These are phyloP conservation scores for Calameuta pallipes DNA, from an alignment of 2,888 invertebrate genomes.

Conservation along the genomic window DNA sequence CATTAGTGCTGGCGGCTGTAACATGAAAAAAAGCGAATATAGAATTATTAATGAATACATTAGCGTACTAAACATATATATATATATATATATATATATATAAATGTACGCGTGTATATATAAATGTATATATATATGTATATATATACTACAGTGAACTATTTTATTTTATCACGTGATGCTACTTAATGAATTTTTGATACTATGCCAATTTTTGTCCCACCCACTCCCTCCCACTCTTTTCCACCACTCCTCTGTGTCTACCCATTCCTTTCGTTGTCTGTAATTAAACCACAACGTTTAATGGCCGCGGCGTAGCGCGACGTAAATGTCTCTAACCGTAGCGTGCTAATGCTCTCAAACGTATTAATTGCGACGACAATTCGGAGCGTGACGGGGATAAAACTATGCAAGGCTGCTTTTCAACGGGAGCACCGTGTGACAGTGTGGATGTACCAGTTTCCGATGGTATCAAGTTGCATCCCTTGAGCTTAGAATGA, in stretches of 20 bases:
- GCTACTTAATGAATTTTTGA: background rate
- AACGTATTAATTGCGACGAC: background rate
- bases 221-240: background rate
- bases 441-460: background rate
- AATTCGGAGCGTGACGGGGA: background rate
- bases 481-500: background rate
- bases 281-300: background rate
- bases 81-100: too few relatives aligned
- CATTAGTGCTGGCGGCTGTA: slow-evolving; percentile 47
- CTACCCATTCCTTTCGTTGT: background rate
- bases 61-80: background rate
- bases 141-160: too few relatives aligned
- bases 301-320: background rate
- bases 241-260: background rate
- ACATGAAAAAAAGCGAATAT: background rate
- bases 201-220: background rate
- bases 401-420: background rate
- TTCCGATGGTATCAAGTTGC: background rate
- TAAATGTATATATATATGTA: too few relatives aligned
- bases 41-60: background rate
- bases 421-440: background rate
- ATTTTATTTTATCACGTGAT: background rate
- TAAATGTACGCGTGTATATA: too few relatives aligned
- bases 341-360: background rate
- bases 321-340: background rate